Evolutionary conservation across 2,113 vertebrate species (phyloP), one percentile per base, ranked within the genome.

Genomic region (Motacilla alba): DNA sequence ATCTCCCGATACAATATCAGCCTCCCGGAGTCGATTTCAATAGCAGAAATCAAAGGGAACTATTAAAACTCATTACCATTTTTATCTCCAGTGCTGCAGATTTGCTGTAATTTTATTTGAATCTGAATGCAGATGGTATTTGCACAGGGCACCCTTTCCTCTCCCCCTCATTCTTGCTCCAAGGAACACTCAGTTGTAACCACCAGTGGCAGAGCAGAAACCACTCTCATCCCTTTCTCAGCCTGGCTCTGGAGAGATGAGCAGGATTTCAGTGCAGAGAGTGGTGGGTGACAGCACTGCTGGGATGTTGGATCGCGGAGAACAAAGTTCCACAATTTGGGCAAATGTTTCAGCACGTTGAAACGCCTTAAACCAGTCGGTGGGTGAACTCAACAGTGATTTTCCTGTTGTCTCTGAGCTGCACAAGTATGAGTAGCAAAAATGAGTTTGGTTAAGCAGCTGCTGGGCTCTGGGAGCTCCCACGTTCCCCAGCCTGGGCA

Each of bases 1-100:
- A 56, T 15, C 73, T 93, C 63, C 62, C 2, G 3, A 10, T 35
- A 30, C 41, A 27, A 2, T 22, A 46, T 28, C 53, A 28, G 59
- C 67, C 67, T 89, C 77, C 68, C 1, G 0, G 79, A 72, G 95
- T 59, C 10, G 14, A 50, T 75, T 89, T 85, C 87, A 89, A 56
- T 15, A 35, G 87, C 8, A 16, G 78, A 95, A 95, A 69, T 93
- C 75, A 88, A 93, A 94, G 76, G 6, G 70, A 94, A 79, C 96
- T 79, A 90, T 93, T 93, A 95, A 94, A 97, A 53, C 93, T 96
- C 89, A 92, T 97, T 95, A 91, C 87, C 91, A 94, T 95, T 90
- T 95, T 95, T 97, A 91, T 96, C 95, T 97, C 91, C 80, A 94
- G 27, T 59, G 91, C 90, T 49, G 41, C 94, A 94, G 90, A 83